A percentile compares a stretch with the other conserved stretches of the same genome.
Conservation (phyloP, 2,113 vertebrate species). For the Carlito syrichta region DNA sequence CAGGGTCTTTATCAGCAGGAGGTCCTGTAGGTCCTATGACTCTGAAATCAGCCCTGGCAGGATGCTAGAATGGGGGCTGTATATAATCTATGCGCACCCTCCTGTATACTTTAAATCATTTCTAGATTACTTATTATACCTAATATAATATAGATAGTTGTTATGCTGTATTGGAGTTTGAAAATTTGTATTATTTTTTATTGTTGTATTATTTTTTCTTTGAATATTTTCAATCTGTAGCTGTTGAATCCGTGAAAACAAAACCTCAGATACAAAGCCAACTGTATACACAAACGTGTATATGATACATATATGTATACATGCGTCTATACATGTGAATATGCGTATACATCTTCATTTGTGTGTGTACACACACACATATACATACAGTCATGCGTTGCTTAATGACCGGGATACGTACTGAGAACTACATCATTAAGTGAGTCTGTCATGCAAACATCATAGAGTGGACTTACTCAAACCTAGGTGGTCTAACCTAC, state of each 20-base stretch:
- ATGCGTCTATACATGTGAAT: not conserved
- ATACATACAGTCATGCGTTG: not conserved
- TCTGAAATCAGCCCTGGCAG: not conserved
- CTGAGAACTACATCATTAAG: not conserved
- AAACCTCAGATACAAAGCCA: not conserved
- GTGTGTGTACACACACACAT: not conserved
- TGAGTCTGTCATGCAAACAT: not conserved
- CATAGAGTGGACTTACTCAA: not conserved
- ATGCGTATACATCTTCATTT: not conserved
- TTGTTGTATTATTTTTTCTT: not conserved
- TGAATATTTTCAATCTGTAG: not conserved
- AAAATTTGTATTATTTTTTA: not conserved
- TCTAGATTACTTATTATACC: not conserved
- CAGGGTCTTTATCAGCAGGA: not conserved
- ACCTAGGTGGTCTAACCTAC: not conserved
- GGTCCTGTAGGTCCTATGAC: not conserved
- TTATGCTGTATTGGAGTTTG: not conserved
- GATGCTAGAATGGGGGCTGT: fast-evolving
- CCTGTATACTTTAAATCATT: not conserved
- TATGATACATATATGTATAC: not conserved
- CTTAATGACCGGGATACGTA: not conserved
- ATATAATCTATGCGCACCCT: not conserved
- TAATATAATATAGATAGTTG: not conserved
- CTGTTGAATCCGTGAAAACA: not conserved
- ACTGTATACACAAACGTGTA: not conserved